Evolutionary conservation across 2,888 invertebrate genomes (phyloP).

Genomic region (Phalangium opilio): DNA sequence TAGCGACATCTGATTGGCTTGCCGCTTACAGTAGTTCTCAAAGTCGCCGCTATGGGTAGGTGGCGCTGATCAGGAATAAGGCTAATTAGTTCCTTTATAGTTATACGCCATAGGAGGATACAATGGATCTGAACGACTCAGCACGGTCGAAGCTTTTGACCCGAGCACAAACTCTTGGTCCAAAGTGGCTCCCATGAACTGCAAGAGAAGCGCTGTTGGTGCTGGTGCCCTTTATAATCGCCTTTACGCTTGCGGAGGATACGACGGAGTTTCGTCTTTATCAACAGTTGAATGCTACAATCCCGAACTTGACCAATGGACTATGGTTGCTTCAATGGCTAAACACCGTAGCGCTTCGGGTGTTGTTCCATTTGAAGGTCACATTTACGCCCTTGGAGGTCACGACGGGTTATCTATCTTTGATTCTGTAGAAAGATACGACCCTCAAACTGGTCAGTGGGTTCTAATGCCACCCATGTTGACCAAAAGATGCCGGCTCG

Average conservation of each 20-base stretch:
- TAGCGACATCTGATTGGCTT: no score
- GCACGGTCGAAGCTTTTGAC: slow-evolving; percentile 71
- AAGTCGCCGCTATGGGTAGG: no score
- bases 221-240: slow-evolving; percentile 61
- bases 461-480: slow-evolving; percentile 58
- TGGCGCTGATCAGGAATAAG: no score
- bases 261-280: slow-evolving; percentile 66
- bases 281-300: slow-evolving; percentile 65
- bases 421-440: slow-evolving; percentile 64
- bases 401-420: slow-evolving; percentile 77
- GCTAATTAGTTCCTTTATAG: no score
- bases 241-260: slow-evolving; percentile 69
- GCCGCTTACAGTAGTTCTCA: no score
- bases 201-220: slow-evolving; percentile 63
- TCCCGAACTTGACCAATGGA: slow-evolving; percentile 39
- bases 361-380: slow-evolving; percentile 51
- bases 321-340: slow-evolving; percentile 52
- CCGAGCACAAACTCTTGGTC: slow-evolving; percentile 55
- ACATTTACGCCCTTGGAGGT: slow-evolving; percentile 66
- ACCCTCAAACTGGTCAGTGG: slow-evolving; percentile 57
- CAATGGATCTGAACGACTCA: slow-evolving; percentile 62
- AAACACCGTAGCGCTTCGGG: slow-evolving; percentile 56
- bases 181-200: slow-evolving; percentile 60
- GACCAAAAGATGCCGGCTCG: slow-evolving; percentile 62
- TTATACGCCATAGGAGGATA: slow-evolving; percentile 56